Percentiles rank a stretch among this genome's conserved stretches.
These are phyloP conservation scores for Eulemur albifrons DNA, from an alignment of 2,797 vertebrate species.

Conservation along the genomic window DNA sequence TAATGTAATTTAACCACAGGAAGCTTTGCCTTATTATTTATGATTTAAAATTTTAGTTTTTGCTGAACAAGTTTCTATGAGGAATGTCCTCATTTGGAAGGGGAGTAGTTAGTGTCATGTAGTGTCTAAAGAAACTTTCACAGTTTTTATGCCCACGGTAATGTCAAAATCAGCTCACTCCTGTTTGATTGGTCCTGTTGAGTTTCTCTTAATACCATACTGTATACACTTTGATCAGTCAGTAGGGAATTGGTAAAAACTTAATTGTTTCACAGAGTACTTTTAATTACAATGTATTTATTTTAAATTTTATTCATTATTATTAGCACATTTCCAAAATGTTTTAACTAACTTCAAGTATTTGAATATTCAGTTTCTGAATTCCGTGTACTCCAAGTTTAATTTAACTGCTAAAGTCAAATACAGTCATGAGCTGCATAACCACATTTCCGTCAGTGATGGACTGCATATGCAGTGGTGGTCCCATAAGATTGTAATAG, in stretches of 20 bases:
- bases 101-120: neutral
- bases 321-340: constrained; percentile 28
- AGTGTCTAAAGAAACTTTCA: neutral
- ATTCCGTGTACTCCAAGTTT: neutral
- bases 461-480: neutral
- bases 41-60: constrained; percentile 25
- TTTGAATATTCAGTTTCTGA: neutral
- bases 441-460: neutral
- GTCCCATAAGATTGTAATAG: neutral
- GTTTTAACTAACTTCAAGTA: neutral
- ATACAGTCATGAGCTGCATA: neutral
- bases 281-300: neutral
- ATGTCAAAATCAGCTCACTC: neutral
- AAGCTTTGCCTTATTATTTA: neutral
- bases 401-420: neutral
- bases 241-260: neutral
- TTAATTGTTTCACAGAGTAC: neutral
- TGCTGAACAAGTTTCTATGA: neutral
- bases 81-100: neutral
- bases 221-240: neutral
- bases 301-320: neutral
- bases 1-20: neutral
- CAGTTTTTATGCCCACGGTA: neutral
- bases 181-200: neutral
- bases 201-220: neutral